phyloP scores from a whole-genome alignment of 2,113 vertebrate species.

The Pseudonaja textilis region DNA sequence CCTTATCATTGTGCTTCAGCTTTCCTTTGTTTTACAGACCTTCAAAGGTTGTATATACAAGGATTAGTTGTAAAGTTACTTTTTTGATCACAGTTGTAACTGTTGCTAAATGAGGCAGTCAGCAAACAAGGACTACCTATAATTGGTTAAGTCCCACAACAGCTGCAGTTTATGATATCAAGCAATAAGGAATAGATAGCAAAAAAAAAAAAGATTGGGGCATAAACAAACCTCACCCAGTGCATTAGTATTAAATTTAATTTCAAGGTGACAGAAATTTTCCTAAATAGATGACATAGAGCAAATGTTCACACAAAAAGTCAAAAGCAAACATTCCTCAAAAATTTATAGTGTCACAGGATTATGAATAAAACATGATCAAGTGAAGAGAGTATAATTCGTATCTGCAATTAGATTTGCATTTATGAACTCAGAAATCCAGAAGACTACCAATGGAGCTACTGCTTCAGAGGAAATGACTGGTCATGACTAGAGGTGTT shows the following conservation, averaged over 20 bases:
- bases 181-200: not conserved
- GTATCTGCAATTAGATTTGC: constrained; percentile 19
- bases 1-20: not conserved
- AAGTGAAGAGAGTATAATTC: not conserved
- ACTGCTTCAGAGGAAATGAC: constrained; percentile 31
- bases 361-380: not conserved
- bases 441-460: not conserved
- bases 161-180: not conserved
- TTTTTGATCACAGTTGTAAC: not conserved
- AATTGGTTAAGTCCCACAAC: not conserved
- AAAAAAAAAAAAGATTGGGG: rapidly evolving
- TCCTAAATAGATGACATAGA: not conserved
- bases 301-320: not conserved
- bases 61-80: not conserved
- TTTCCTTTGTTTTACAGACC: not conserved
- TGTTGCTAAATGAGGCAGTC: not conserved
- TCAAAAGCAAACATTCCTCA: not conserved
- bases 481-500: not conserved
- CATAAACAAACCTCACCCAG: not conserved
- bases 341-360: not conserved
- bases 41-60: not conserved
- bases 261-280: not conserved
- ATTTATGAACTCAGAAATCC: constrained; percentile 31
- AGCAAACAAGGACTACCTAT: not conserved
- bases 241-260: not conserved